phyloP scores from a whole-genome alignment of 2,888 invertebrate species.

The Drosophila pseudotakahashii region DNA sequence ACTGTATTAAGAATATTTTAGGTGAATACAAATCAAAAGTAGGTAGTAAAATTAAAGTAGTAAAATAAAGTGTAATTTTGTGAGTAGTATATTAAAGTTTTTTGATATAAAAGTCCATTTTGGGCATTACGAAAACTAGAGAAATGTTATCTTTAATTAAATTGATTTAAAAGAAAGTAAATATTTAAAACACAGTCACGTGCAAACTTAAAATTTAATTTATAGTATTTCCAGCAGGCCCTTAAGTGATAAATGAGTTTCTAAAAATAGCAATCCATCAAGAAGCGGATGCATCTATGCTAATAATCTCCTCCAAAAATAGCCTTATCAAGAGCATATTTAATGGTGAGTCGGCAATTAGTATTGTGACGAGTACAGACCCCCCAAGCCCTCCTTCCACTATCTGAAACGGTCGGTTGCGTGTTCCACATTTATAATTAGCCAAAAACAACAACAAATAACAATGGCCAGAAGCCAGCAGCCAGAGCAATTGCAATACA shows the following conservation, averaged over 20 bases:
- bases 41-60: too few relatives aligned
- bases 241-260: constrained; percentile 10
- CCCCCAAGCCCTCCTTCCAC: background rate
- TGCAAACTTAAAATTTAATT: background rate
- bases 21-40: too few relatives aligned
- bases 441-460: constrained; percentile 42
- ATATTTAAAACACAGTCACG: background rate
- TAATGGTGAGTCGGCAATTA: constrained; percentile 39
- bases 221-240: background rate
- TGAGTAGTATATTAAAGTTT: too few relatives aligned
- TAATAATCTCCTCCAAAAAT: constrained; percentile 34
- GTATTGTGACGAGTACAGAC: constrained; percentile 10
- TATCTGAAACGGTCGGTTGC: constrained; percentile 51
- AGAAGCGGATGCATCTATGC: constrained; percentile 34
- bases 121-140: too few relatives aligned
- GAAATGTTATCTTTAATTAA: too few relatives aligned
- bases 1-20: background rate
- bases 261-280: constrained; percentile 20
- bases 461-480: too few relatives aligned
- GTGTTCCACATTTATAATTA: constrained; percentile 72
- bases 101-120: too few relatives aligned
- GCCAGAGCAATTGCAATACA: constrained; percentile 53
- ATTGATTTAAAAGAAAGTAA: too few relatives aligned
- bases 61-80: too few relatives aligned
- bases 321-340: constrained; percentile 30